Conservation (phyloP, 2,888 invertebrate genomes). For the Eupeodes luniger region DNA sequence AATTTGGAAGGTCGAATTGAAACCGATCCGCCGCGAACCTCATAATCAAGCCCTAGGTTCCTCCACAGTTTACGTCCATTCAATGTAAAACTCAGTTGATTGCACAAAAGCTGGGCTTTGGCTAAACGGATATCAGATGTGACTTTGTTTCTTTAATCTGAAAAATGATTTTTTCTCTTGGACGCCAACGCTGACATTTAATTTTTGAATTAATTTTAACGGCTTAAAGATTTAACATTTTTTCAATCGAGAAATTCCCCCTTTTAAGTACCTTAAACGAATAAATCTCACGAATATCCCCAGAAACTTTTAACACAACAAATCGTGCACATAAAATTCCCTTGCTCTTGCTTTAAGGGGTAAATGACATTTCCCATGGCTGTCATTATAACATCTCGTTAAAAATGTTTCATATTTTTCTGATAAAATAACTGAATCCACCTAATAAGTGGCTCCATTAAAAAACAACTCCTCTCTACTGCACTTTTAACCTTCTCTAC, state of each 20-base stretch:
- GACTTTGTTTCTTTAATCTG: too few species aligned
- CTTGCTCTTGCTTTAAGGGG: conserved; percentile 32
- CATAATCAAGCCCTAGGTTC: too few species aligned
- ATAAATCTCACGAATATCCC: conserved; percentile 33
- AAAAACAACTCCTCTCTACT: conserved; percentile 25
- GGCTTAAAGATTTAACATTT: background rate
- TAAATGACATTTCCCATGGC: conserved; percentile 70
- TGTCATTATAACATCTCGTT: conserved; percentile 66
- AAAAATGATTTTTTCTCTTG: too few species aligned
- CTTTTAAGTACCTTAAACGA: background rate
- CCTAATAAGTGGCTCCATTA: conserved; percentile 73
- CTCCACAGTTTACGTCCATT: too few species aligned
- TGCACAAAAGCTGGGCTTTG: too few species aligned
- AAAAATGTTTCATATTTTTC: conserved; percentile 48
- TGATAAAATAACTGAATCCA: conserved; percentile 26
- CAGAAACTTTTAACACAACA: conserved; percentile 10
- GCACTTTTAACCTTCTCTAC: conserved; percentile 1
- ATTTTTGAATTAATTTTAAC: too few species aligned
- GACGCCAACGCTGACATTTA: too few species aligned
- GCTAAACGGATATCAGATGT: too few species aligned
- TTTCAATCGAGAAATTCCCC: background rate
- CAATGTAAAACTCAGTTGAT: too few species aligned
- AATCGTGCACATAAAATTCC: conserved; percentile 24
- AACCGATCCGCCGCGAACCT: too few species aligned
- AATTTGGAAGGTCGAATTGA: too few species aligned